These are phyloP conservation scores for Nasonia oneida DNA, from an alignment of 2,888 invertebrate species.

Conservation along the genomic window DNA sequence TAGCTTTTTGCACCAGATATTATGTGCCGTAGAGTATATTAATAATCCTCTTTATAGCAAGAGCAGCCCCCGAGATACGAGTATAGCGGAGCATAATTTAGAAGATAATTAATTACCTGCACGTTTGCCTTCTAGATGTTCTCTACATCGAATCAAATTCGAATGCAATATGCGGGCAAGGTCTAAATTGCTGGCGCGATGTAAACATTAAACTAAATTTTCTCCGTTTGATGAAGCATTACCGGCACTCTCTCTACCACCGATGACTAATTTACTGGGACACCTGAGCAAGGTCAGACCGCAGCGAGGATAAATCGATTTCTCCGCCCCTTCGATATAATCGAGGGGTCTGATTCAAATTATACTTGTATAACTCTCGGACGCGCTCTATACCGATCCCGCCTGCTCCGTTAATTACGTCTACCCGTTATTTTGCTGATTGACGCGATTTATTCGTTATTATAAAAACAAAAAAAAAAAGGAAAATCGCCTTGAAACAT, in stretches of 20 bases:
- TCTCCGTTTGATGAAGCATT: background rate
- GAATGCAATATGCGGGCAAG: background rate
- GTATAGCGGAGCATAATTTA: no score
- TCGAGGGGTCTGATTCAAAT: slow-evolving; percentile 9
- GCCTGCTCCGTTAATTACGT: background rate
- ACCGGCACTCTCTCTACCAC: background rate
- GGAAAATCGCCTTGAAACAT: background rate
- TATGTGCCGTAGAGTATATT: no score
- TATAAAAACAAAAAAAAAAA: background rate
- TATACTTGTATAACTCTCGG: background rate
- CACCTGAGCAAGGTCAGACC: slow-evolving; percentile 6
- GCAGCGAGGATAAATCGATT: slow-evolving; percentile 12
- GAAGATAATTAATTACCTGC: no score
- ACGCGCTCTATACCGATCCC: background rate
- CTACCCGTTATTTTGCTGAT: background rate
- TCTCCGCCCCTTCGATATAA: background rate
- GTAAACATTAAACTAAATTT: background rate
- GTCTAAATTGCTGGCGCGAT: background rate
- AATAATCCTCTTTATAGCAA: no score
- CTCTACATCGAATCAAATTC: background rate
- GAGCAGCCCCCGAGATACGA: no score
- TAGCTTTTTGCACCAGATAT: no score
- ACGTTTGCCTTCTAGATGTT: no score
- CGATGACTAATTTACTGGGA: slow-evolving; percentile 13
- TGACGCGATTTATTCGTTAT: background rate